Evolutionary conservation across 2,888 invertebrate genomes (phyloP), one percentile per base, ranked within the genome.

Genomic region (Trissoscelio sp.): DNA sequence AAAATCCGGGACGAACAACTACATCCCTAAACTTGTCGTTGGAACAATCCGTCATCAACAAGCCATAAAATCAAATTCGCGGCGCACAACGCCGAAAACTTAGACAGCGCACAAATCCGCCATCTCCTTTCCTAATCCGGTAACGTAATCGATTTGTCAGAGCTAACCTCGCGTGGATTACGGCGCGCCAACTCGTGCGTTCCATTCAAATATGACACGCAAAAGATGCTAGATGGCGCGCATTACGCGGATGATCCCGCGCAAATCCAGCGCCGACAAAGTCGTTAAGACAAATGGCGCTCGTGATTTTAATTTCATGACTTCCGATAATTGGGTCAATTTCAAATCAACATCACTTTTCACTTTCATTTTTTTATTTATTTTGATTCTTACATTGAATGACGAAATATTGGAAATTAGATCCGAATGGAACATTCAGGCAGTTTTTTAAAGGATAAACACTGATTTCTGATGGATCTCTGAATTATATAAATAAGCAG

Each of bases 261-360:
- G 74, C 57, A 66, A 75, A 75, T 75, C 62, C 55, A 34, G 51
- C 42, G 51, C 22, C 57, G 64, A 57, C 57, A 66, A 39, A 48
- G 75, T 66, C 66, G 75, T 75, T 57, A 55, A 66, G 75, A 66
- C 37, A 75, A 67, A 66, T 67, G 42, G 42, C 44, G 58, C 66
- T 58, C 58, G 57, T 53, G 31, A 53, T 53, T 53, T 53, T 51
- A 39, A 39, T 39, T 39, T 39, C 12, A 39, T 39, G 34, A 34
- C 34, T 34, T 34, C 34, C 34, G 34, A 34, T 34, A 34, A 34
- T 34, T 3, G 34, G 34, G n/a, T n/a, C n/a, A n/a, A n/a, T n/a
- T n/a, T n/a, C n/a, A n/a, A n/a, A n/a, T n/a, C n/a, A n/a, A n/a
- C n/a, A n/a, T n/a, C n/a, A n/a, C n/a, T n/a, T n/a, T n/a, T n/a